Conservation (phyloP, 2,888 invertebrate genomes). For the Tiphia femorata region DNA sequence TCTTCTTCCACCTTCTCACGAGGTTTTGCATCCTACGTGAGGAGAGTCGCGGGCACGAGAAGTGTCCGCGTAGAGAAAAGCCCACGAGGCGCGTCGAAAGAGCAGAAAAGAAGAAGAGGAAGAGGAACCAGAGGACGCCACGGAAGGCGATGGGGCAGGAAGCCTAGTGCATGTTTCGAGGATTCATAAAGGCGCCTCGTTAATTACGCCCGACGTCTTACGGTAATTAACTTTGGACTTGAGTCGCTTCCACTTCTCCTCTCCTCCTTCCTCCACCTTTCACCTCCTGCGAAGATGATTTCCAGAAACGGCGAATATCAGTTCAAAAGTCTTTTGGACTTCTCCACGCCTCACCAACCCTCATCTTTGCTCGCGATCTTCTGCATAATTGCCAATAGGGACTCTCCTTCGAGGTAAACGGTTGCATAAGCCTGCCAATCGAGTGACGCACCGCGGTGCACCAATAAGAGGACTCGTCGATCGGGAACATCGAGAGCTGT, state of each 20-base stretch:
- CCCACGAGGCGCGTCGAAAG: not conserved
- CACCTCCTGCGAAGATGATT: not conserved
- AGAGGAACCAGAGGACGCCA: not conserved
- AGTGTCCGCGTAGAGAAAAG: not conserved
- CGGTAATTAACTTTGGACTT: slow-evolving; percentile 33
- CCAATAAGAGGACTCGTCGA: too few species aligned
- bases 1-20: slow-evolving; percentile 2
- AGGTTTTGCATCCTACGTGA: not conserved
- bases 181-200: slow-evolving; percentile 31
- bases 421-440: too few species aligned
- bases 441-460: too few species aligned
- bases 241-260: too few species aligned
- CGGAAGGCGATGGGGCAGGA: not conserved
- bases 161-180: slow-evolving; percentile 20
- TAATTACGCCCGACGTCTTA: slow-evolving; percentile 34
- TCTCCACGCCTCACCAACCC: too few species aligned
- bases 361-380: too few species aligned
- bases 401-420: too few species aligned
- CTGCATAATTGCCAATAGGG: too few species aligned
- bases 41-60: not conserved
- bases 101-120: not conserved
- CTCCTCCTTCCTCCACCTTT: not conserved
- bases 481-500: too few species aligned
- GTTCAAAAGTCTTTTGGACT: too few species aligned
- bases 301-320: not conserved